phyloP scores from a whole-genome alignment of 2,797 vertebrate genomes.

The Mionectes olivaceus region DNA sequence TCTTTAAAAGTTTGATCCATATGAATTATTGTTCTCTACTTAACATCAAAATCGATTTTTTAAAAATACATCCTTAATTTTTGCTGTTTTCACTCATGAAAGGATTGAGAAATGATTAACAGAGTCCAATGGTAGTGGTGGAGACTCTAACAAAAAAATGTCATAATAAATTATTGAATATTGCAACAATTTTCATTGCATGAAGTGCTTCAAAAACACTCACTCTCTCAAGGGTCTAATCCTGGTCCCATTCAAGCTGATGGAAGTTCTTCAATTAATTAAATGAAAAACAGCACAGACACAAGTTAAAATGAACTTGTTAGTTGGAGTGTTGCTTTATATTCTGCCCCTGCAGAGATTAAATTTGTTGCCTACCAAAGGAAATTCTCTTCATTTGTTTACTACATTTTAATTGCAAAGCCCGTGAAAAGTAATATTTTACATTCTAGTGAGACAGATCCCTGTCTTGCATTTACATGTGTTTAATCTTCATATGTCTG shows the following conservation, averaged over 20 bases:
- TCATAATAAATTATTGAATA: slow-evolving; percentile 1
- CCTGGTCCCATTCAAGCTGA: background rate
- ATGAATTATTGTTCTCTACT: background rate
- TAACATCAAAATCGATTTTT: background rate
- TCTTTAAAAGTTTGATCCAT: background rate
- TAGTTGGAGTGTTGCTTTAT: background rate
- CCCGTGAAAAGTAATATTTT: background rate
- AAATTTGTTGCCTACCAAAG: background rate
- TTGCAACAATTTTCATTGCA: slow-evolving; percentile 6
- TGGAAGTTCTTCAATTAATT: slow-evolving; percentile 15
- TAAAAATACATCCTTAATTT: slow-evolving; percentile 7
- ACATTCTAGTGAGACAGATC: background rate
- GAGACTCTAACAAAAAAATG: background rate
- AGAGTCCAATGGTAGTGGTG: background rate
- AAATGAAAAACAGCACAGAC: background rate
- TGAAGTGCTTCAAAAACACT: slow-evolving; percentile 33
- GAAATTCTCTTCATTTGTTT: background rate
- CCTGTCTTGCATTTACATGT: background rate
- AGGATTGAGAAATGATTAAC: slow-evolving; percentile 42
- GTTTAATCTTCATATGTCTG: background rate
- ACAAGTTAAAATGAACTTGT: background rate
- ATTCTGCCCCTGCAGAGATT: background rate
- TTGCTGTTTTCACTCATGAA: slow-evolving; percentile 28
- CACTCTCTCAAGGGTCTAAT: background rate
- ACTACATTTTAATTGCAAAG: background rate